These are phyloP conservation scores for Globodera ellingtonae DNA, from an alignment of 1,140 invertebrate genomes.

Conservation along the genomic window DNA sequence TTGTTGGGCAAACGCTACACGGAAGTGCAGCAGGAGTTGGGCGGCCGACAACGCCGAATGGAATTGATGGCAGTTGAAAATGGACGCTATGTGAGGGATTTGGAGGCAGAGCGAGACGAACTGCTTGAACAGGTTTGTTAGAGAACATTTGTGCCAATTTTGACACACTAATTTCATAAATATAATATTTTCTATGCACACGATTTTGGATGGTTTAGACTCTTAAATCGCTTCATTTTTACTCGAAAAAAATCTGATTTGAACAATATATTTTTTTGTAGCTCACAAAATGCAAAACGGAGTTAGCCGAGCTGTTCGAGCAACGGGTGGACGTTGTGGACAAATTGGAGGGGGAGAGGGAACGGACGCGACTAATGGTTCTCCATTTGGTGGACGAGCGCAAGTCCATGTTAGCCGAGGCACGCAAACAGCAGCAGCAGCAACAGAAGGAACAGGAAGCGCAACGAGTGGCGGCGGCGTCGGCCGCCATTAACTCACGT, in stretches of 20 bases:
- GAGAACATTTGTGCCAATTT: not conserved
- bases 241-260: no score
- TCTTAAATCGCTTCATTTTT: no score
- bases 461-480: no score
- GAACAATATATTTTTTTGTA: not conserved
- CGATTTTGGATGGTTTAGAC: not conserved
- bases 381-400: constrained; percentile 32
- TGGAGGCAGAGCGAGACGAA: constrained; percentile 22
- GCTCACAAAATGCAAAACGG: constrained; percentile 11
- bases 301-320: constrained; percentile 17
- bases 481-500: no score
- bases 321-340: constrained; percentile 15
- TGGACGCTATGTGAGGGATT: constrained; percentile 5
- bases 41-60: constrained; percentile 1
- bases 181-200: not conserved
- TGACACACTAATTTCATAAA: no score
- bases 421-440: not conserved
- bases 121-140: constrained; percentile 6
- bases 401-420: not conserved
- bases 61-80: not conserved
- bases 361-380: constrained; percentile 28
- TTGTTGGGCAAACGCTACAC: constrained; percentile 22
- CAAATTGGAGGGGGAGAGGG: constrained; percentile 11
- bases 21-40: constrained; percentile 28
- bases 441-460: not conserved